Conservation (phyloP, 2,113 vertebrate genomes). For the Corynorhinus townsendii region DNA sequence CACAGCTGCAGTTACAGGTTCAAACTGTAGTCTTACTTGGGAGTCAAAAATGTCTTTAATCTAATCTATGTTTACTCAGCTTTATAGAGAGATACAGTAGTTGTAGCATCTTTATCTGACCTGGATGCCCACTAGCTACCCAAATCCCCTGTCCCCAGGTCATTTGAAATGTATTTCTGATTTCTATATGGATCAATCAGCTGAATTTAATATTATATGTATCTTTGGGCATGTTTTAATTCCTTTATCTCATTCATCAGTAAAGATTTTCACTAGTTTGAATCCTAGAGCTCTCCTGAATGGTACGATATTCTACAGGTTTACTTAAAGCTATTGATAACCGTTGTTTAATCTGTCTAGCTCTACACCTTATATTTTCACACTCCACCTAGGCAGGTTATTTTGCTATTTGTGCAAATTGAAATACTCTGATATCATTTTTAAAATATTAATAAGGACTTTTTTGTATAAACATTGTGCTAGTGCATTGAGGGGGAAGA, state of each 20-base stretch:
- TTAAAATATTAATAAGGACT: neutral
- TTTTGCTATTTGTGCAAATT: neutral
- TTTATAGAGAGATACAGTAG: neutral
- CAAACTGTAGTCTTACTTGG: neutral
- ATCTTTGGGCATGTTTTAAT: neutral
- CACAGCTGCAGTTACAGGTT: neutral
- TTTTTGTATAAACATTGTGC: neutral
- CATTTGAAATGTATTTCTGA: neutral
- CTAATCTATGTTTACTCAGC: neutral
- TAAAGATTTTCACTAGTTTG: neutral
- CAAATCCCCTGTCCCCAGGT: neutral
- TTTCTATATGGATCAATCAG: neutral
- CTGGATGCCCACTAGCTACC: neutral
- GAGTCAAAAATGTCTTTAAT: neutral
- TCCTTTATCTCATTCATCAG: neutral
- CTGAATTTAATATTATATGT: constrained; percentile 4
- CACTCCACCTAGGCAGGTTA: neutral
- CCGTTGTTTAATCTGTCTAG: neutral
- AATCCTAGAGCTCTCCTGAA: neutral
- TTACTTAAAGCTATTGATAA: neutral
- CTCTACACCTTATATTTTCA: neutral
- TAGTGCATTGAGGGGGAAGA: neutral
- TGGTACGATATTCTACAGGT: neutral
- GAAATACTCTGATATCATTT: neutral
- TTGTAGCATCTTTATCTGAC: neutral